Evolutionary conservation across 2,113 vertebrate genomes (phyloP).

Genomic region (Amphilophus citrinellus): DNA sequence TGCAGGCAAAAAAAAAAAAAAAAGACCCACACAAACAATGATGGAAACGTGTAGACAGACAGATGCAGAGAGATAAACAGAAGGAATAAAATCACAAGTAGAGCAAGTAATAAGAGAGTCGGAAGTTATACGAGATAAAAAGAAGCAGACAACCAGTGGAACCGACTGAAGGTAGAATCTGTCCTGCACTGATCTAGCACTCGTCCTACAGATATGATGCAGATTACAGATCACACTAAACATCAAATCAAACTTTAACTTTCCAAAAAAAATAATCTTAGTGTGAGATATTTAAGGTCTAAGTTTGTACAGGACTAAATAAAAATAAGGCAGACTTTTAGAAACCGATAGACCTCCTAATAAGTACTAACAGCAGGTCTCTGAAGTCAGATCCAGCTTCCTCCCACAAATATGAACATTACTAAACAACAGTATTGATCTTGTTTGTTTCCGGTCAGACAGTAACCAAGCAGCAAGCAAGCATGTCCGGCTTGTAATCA

Average conservation of each 20-base stretch:
- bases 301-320: conserved; percentile 6
- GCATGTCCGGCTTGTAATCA: conserved; percentile 43
- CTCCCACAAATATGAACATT: conserved; percentile 49
- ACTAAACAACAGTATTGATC: conserved; percentile 36
- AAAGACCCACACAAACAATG: conserved; percentile 35
- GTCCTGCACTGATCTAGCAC: neutral
- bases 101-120: conserved; percentile 23
- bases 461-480: conserved; percentile 40
- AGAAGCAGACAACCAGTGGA: neutral
- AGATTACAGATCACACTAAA: neutral
- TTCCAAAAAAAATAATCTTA: neutral
- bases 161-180: neutral
- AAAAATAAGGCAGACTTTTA: conserved; percentile 16
- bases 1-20: conserved; percentile 14
- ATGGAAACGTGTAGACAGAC: conserved; percentile 39
- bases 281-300: neutral
- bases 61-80: conserved; percentile 47
- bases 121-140: neutral
- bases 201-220: neutral
- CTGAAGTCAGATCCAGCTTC: conserved; percentile 40
- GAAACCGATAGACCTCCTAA: conserved; percentile 19
- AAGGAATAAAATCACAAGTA: conserved; percentile 30
- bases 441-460: conserved; percentile 49
- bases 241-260: conserved; percentile 6
- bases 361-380: conserved; percentile 38